These are phyloP conservation scores for Cacatua alba DNA, from an alignment of 2,113 vertebrate genomes.

Conservation along the genomic window DNA sequence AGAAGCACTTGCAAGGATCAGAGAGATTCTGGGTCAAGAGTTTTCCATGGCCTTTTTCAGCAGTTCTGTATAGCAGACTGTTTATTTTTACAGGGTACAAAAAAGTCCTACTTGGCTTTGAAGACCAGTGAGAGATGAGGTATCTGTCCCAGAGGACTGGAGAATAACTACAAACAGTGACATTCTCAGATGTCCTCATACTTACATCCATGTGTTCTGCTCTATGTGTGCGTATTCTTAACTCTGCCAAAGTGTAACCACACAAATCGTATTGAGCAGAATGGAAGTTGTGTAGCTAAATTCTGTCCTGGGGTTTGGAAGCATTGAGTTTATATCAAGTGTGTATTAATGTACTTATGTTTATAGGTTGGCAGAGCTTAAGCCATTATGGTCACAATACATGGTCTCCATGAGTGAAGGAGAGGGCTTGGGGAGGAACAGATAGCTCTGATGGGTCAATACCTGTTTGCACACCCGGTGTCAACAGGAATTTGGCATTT, in stretches of 20 bases:
- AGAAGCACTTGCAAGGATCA: slow-evolving; percentile 7
- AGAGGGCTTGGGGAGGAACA: neutral
- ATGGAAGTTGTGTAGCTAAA: neutral
- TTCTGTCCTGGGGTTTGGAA: neutral
- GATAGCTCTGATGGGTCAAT: neutral
- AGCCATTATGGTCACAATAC: neutral
- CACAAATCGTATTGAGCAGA: neutral
- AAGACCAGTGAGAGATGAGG: neutral
- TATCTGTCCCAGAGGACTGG: neutral
- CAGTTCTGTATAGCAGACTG: neutral
- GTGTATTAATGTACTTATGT: neutral
- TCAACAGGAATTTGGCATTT: neutral
- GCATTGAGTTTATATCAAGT: neutral
- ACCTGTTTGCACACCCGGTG: neutral
- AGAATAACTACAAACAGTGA: neutral
- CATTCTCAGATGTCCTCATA: neutral
- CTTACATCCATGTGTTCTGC: neutral
- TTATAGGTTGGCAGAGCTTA: neutral
- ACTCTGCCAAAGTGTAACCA: neutral
- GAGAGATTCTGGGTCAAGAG: neutral
- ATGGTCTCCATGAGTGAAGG: neutral
- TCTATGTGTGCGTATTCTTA: neutral
- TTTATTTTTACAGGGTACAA: slow-evolving; percentile 8
- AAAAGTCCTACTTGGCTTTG: slow-evolving; percentile 10
- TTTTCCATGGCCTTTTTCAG: slow-evolving; percentile 16